Percentiles rank a stretch among this genome's conserved stretches.
Conservation (phyloP, 2,797 vertebrate genomes). For the Aselliscus stoliczkanus region DNA sequence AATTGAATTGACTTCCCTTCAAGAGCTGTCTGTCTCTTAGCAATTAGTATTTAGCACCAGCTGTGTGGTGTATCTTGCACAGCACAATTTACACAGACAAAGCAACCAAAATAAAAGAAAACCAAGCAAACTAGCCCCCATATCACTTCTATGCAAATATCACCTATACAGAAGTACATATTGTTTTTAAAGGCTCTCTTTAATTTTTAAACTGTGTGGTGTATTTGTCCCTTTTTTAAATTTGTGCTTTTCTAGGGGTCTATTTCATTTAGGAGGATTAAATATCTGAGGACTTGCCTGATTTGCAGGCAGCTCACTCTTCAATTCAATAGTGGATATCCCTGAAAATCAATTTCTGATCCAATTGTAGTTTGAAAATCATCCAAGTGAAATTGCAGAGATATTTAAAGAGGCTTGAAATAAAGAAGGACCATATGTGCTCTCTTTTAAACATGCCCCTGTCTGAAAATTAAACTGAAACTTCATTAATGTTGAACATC, state of each 20-base stretch:
- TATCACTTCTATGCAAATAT: neutral
- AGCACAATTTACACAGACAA: neutral
- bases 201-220: neutral
- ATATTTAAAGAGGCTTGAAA: neutral
- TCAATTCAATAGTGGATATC: neutral
- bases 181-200: neutral
- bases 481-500: neutral
- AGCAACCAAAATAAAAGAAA: neutral
- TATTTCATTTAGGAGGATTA: neutral
- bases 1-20: conserved; percentile 13
- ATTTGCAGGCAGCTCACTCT: neutral
- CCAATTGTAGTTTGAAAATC: neutral
- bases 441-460: neutral
- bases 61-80: neutral
- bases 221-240: neutral
- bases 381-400: neutral
- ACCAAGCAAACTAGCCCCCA: neutral
- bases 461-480: neutral
- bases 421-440: neutral
- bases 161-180: neutral
- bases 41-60: neutral
- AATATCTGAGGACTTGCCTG: neutral
- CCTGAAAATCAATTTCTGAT: neutral
- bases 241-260: neutral
- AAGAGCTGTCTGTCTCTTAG: conserved; percentile 9